Evolutionary conservation across 2,797 vertebrate species (phyloP).

Genomic region (Anisognathus igniventris): DNA sequence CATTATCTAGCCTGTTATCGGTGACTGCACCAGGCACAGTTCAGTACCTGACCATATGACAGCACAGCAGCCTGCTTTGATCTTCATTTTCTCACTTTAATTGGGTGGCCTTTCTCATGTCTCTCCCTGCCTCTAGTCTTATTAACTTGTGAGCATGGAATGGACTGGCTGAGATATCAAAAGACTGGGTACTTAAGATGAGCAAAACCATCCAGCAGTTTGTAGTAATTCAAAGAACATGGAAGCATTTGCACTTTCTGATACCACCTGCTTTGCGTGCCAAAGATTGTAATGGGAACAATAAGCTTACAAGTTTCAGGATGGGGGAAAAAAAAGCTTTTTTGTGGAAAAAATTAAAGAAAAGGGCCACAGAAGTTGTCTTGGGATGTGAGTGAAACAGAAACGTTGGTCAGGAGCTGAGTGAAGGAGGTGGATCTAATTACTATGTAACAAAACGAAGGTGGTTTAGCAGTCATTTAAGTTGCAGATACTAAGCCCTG

Average conservation of each 20-base stretch:
- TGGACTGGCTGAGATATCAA: slow-evolving; percentile 13
- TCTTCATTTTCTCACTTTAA: slow-evolving; percentile 42
- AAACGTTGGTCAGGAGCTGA: background rate
- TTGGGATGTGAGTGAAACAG: background rate
- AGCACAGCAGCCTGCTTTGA: slow-evolving; percentile 17
- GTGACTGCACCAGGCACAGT: slow-evolving; percentile 12
- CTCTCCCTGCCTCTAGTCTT: slow-evolving; percentile 10
- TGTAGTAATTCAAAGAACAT: slow-evolving; percentile 36
- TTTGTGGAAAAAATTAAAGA: background rate
- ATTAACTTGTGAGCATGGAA: slow-evolving; percentile 37
- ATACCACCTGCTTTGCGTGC: background rate
- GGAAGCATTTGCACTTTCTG: background rate
- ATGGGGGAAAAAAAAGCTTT: background rate
- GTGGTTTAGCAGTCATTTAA: background rate
- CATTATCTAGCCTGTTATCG: background rate
- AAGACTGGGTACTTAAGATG: slow-evolving; percentile 24
- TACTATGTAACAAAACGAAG: background rate
- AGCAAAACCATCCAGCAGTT: slow-evolving; percentile 17
- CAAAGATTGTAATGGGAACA: background rate
- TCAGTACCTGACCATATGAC: slow-evolving; percentile 13
- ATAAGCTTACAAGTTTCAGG: background rate
- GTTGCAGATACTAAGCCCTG: background rate
- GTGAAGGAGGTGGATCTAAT: slow-evolving; percentile 4
- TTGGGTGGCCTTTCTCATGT: slow-evolving; percentile 5
- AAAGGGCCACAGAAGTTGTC: background rate